Evolutionary conservation across 1,140 invertebrate genomes (phyloP).

Genomic region (Drosophila repletoides): DNA sequence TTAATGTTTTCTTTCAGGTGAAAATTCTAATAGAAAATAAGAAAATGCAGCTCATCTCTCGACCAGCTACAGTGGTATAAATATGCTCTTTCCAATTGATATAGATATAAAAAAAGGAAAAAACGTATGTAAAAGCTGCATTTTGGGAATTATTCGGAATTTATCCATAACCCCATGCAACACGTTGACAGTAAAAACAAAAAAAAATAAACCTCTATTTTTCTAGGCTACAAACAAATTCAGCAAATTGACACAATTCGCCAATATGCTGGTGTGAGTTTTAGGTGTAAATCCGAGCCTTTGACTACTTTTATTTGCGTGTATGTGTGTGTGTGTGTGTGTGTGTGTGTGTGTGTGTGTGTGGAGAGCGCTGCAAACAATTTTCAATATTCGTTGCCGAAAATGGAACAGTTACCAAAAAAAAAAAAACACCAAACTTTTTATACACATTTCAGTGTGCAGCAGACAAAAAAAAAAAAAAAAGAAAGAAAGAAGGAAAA

Average conservation of each 20-base stretch:
- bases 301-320: too few relatives aligned
- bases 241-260: constrained; percentile 47
- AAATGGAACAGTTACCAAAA: constrained; percentile 31
- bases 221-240: constrained; percentile 46
- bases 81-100: too few relatives aligned
- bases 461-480: neutral
- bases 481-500: constrained; percentile 3
- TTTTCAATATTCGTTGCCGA: constrained; percentile 50
- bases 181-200: neutral
- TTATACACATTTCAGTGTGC: neutral
- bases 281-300: too few relatives aligned
- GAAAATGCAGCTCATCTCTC: too few relatives aligned
- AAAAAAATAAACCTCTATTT: constrained; percentile 11
- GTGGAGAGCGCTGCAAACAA: constrained; percentile 35
- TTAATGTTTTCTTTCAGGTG: too few relatives aligned
- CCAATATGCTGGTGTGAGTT: neutral
- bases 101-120: too few relatives aligned
- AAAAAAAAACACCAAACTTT: too few relatives aligned
- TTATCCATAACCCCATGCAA: too few relatives aligned
- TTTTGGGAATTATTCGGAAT: too few relatives aligned
- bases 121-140: too few relatives aligned
- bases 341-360: neutral
- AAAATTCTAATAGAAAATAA: too few relatives aligned
- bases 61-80: too few relatives aligned
- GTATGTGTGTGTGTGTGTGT: constrained; percentile 5